These are phyloP conservation scores for Thysanoteuthis rhombus DNA, from an alignment of 2,888 invertebrate genomes.

Conservation along the genomic window DNA sequence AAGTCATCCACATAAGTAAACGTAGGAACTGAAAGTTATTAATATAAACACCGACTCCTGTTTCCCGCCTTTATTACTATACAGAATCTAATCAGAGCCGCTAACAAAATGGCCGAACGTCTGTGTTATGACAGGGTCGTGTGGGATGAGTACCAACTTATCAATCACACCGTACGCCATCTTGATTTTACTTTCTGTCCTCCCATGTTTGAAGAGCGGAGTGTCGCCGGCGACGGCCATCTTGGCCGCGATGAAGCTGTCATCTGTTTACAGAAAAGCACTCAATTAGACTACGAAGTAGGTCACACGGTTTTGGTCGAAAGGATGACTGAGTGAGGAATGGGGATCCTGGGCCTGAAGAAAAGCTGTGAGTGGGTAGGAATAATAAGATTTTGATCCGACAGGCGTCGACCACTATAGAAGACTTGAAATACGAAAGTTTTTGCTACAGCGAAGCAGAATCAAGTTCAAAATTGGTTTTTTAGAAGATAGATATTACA, in stretches of 20 bases:
- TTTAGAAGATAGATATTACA: no score
- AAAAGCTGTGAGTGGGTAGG: neutral
- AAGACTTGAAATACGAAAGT: no score
- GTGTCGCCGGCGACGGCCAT: neutral
- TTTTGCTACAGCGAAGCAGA: no score
- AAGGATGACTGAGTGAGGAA: neutral
- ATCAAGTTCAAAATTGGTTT: no score
- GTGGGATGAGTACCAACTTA: neutral
- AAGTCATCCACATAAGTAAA: neutral
- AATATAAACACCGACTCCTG: neutral
- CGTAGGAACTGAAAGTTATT: neutral
- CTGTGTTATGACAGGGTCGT: neutral
- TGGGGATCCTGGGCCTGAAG: neutral
- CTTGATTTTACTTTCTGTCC: neutral
- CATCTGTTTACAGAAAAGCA: constrained; percentile 1
- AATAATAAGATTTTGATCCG: no score
- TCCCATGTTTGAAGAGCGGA: neutral
- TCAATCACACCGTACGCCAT: neutral
- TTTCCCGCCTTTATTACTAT: neutral
- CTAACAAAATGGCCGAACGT: constrained; percentile 12
- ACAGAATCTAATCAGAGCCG: neutral
- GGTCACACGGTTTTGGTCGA: neutral
- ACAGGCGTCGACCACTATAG: no score
- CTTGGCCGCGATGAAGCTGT: neutral
- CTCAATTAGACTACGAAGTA: neutral